These are phyloP conservation scores for Stomorhina lunata DNA, from an alignment of 2,888 invertebrate species.

Conservation along the genomic window DNA sequence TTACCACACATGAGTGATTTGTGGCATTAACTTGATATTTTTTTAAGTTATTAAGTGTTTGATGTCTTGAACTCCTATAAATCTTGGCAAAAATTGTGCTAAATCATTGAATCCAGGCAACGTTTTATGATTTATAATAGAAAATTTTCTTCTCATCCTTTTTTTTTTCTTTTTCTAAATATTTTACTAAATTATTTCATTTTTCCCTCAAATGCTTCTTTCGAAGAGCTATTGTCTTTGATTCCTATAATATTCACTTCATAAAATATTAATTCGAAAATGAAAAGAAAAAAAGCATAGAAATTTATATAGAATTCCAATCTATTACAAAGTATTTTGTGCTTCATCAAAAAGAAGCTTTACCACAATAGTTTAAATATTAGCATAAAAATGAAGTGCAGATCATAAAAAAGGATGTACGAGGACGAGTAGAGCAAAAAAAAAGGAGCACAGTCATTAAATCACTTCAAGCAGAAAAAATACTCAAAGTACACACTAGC, in stretches of 20 bases:
- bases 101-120: slow-evolving; percentile 33
- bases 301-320: slow-evolving; percentile 43
- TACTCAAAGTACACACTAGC: slow-evolving; percentile 56
- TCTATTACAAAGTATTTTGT: slow-evolving; percentile 64
- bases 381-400: slow-evolving; percentile 64
- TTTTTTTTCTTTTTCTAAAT: slow-evolving; percentile 2
- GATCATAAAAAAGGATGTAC: slow-evolving; percentile 58
- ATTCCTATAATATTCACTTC: slow-evolving; percentile 47
- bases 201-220: not conserved
- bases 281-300: not conserved
- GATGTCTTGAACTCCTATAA: slow-evolving; percentile 32
- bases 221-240: slow-evolving; percentile 20
- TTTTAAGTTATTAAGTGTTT: slow-evolving; percentile 19
- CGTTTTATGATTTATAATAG: slow-evolving; percentile 43
- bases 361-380: slow-evolving; percentile 66
- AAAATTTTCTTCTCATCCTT: not conserved
- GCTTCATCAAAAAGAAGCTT: slow-evolving; percentile 57
- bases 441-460: slow-evolving; percentile 64
- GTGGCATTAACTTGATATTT: slow-evolving; percentile 29
- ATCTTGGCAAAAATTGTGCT: slow-evolving; percentile 15
- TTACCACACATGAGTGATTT: slow-evolving; percentile 34
- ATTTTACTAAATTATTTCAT: slow-evolving; percentile 29
- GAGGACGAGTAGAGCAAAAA: not conserved
- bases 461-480: slow-evolving; percentile 66
- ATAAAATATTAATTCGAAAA: slow-evolving; percentile 20